These are phyloP conservation scores for Equus quagga DNA, from an alignment of 2,113 vertebrate species.

Conservation along the genomic window DNA sequence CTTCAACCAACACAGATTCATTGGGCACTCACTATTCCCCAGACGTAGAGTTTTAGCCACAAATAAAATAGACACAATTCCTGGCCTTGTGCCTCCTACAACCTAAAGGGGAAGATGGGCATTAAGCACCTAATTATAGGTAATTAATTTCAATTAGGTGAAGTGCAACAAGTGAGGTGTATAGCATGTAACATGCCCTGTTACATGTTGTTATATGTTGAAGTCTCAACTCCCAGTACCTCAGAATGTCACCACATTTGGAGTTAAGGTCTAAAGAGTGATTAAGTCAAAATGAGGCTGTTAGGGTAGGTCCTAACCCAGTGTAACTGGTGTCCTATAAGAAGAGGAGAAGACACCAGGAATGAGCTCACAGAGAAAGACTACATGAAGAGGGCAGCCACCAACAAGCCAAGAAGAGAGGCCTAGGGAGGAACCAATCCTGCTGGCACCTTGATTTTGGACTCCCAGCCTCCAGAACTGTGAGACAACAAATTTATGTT, in stretches of 20 bases:
- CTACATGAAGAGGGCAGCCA: fast-evolving
- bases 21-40: neutral
- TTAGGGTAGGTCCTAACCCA: neutral
- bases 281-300: neutral
- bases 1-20: neutral
- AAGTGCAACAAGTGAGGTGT: neutral
- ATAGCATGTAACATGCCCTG: neutral
- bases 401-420: neutral
- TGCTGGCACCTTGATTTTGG: neutral
- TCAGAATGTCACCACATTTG: neutral
- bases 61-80: neutral
- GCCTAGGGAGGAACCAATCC: neutral
- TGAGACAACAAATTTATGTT: neutral
- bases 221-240: neutral
- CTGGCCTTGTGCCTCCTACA: neutral
- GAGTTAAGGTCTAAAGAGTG: neutral
- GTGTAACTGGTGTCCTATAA: neutral
- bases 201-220: neutral
- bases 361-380: neutral
- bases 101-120: neutral
- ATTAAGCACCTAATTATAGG: neutral
- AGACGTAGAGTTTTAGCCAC: neutral
- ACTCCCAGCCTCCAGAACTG: neutral
- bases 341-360: neutral
- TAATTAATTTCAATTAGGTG: neutral